A percentile compares a stretch with the other conserved stretches of the same genome.
Conservation (phyloP, 2,797 vertebrate species). For the Oryzias sinensis region DNA sequence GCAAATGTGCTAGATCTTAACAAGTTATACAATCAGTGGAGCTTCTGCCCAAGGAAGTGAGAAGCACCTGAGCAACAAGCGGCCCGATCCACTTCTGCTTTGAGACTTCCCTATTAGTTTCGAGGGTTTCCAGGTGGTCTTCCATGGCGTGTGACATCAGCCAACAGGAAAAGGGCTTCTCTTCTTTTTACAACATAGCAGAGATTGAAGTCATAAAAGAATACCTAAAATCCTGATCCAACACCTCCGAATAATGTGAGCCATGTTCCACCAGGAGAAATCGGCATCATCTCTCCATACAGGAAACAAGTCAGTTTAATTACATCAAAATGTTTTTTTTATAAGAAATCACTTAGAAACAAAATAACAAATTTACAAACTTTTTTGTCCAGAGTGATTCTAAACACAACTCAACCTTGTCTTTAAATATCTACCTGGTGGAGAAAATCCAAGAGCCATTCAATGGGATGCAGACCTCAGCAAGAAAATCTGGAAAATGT, state of each 20-base stretch:
- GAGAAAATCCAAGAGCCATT: conserved; percentile 42
- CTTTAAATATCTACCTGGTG: conserved; percentile 15
- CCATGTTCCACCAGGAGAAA: conserved; percentile 73
- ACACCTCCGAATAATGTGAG: conserved; percentile 67
- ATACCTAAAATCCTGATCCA: conserved; percentile 82
- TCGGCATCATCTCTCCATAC: conserved; percentile 88
- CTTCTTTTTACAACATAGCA: conserved; percentile 84
- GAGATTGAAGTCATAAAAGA: conserved; percentile 79
- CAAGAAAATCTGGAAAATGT: conserved; percentile 29
- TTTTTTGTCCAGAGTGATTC: no score
- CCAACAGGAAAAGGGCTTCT: conserved; percentile 76
- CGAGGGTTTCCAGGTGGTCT: conserved; percentile 90
- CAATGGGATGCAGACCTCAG: conserved; percentile 22
- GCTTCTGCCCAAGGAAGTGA: conserved; percentile 77
- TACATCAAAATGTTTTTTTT: no score
- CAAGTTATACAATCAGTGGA: conserved; percentile 80
- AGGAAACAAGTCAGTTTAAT: conserved; percentile 83
- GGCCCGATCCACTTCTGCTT: neutral
- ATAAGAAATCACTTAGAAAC: no score
- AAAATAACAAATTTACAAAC: no score
- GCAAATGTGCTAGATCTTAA: conserved; percentile 43
- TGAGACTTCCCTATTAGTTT: neutral
- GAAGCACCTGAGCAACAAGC: neutral
- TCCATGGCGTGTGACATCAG: conserved; percentile 85
- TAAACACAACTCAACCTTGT: neutral